A percentile compares a stretch with the other conserved stretches of the same genome.
These are phyloP conservation scores for Stomatorhinus walkeri DNA, from an alignment of 2,797 vertebrate species.

Conservation along the genomic window DNA sequence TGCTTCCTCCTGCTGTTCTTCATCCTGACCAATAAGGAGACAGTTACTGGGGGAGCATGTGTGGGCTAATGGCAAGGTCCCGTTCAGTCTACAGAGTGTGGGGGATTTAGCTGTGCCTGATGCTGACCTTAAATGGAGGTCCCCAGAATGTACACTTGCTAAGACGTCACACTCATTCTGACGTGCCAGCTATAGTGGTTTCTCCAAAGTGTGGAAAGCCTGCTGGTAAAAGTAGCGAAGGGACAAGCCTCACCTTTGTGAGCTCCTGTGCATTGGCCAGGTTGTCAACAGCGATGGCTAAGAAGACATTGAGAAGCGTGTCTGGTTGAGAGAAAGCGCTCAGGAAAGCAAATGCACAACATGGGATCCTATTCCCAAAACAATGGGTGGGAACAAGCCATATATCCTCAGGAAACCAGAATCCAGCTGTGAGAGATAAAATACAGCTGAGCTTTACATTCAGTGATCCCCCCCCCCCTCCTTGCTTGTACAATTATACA, in stretches of 20 bases:
- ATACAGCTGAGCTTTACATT: background rate
- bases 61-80: background rate
- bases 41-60: background rate
- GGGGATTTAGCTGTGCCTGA: background rate
- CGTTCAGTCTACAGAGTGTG: background rate
- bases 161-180: background rate
- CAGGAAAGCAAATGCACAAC: slow-evolving; percentile 50
- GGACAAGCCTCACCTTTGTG: slow-evolving; percentile 74
- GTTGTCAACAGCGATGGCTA: slow-evolving; percentile 97
- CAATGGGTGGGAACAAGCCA: background rate
- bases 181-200: background rate
- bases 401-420: background rate
- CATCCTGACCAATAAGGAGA: slow-evolving; percentile 64
- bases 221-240: background rate
- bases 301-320: slow-evolving; percentile 91
- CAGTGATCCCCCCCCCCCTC: background rate
- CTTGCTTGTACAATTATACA: background rate
- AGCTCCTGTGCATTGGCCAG: slow-evolving; percentile 96
- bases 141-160: background rate
- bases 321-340: slow-evolving; percentile 64
- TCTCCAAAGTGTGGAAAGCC: background rate
- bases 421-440: background rate
- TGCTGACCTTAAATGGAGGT: background rate
- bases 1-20: slow-evolving; percentile 94
- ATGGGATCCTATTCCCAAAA: background rate